These are phyloP conservation scores for Pluvialis apricaria DNA, from an alignment of 2,113 vertebrate genomes.

Conservation along the genomic window DNA sequence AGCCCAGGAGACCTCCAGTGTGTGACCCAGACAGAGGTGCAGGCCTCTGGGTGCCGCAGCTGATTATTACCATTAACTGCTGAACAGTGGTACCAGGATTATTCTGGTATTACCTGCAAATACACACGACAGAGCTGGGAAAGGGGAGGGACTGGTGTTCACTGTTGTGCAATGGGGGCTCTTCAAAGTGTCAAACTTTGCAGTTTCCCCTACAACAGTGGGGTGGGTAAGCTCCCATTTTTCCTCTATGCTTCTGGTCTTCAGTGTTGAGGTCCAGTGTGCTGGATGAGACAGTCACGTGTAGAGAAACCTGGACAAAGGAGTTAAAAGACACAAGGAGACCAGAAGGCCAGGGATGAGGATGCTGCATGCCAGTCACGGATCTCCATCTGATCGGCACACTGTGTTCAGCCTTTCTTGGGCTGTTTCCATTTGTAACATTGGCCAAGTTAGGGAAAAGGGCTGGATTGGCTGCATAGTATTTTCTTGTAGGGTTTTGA, in stretches of 20 bases:
- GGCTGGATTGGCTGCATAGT: background rate
- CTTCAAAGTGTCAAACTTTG: background rate
- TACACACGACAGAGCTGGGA: fast-evolving
- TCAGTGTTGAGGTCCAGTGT: background rate
- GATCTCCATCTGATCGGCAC: background rate
- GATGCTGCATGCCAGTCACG: background rate
- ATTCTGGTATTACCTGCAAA: background rate
- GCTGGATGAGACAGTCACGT: background rate
- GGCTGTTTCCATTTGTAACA: background rate
- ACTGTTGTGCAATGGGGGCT: background rate
- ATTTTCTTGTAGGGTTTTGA: background rate
- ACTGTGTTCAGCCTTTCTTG: background rate
- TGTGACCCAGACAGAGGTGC: background rate
- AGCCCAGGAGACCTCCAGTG: background rate
- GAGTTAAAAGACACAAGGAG: background rate
- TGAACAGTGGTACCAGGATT: too few species aligned
- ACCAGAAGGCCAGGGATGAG: background rate
- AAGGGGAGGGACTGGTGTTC: fast-evolving
- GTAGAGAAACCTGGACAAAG: background rate
- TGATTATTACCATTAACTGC: fast-evolving
- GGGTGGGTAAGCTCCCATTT: background rate
- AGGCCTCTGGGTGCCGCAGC: background rate
- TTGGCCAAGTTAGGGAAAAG: background rate
- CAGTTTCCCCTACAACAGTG: background rate
- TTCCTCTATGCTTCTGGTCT: background rate